phyloP scores from a whole-genome alignment of 2,113 vertebrate species.

The Morphnarchus princeps region DNA sequence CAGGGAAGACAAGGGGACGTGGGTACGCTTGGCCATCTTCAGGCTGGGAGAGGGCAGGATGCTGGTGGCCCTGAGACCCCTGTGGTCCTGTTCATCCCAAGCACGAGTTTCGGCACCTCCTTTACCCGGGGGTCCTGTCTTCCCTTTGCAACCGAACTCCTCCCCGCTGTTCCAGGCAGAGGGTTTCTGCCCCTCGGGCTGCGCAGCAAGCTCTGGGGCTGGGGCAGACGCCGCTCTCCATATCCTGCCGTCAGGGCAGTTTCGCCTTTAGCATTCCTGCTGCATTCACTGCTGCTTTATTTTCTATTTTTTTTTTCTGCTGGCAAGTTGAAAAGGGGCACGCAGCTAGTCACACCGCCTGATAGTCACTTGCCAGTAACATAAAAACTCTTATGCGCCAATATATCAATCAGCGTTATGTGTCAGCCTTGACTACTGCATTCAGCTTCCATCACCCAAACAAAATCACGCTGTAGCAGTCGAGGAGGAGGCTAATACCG shows the following conservation, averaged over 20 bases:
- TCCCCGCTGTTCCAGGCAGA: accelerated
- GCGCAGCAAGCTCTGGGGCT: neutral
- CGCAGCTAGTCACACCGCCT: neutral
- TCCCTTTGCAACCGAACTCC: accelerated
- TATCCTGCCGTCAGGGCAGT: neutral
- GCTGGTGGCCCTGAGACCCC: neutral
- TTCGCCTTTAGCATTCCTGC: neutral
- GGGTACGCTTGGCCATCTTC: neutral
- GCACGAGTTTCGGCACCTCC: neutral
- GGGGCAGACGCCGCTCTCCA: neutral
- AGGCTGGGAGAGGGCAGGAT: neutral
- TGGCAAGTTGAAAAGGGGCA: neutral
- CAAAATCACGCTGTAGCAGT: neutral
- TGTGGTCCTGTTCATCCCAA: neutral
- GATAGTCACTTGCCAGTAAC: constrained; percentile 50
- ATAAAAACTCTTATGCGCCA: neutral
- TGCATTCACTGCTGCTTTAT: neutral
- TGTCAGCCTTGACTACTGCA: constrained; percentile 40
- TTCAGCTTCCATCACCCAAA: constrained; percentile 39
- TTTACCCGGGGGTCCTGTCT: neutral
- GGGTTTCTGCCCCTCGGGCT: neutral
- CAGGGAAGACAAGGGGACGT: neutral
- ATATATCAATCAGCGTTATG: constrained; percentile 32
- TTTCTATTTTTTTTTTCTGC: neutral
- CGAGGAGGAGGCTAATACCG: neutral